These are phyloP conservation scores for Ormyrus thymus DNA, from an alignment of 2,888 invertebrate genomes.

Conservation along the genomic window DNA sequence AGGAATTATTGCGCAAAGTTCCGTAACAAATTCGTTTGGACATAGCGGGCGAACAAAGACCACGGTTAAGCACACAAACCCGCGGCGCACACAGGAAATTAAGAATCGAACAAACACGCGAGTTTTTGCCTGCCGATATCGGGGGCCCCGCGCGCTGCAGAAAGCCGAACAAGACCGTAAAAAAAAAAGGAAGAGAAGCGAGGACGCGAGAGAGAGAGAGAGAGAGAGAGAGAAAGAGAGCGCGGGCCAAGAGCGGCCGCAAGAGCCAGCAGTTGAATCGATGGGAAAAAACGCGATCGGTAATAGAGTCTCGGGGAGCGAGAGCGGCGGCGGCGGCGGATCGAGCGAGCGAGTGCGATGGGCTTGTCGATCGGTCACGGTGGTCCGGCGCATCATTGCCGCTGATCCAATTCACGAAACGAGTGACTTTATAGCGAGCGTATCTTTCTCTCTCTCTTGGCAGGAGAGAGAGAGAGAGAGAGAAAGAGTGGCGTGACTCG, in stretches of 20 bases:
- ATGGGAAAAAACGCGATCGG: constrained; percentile 41
- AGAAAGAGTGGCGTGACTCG: constrained; percentile 40
- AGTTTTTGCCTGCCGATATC: constrained; percentile 13
- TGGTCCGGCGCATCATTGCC: constrained; percentile 52
- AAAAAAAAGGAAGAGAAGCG: no score
- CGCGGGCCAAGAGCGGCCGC: no score
- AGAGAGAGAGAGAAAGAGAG: no score
- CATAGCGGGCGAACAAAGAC: constrained; percentile 17
- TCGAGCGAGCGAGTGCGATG: constrained; percentile 28
- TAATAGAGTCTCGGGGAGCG: constrained; percentile 37
- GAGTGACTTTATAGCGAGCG: constrained; percentile 47
- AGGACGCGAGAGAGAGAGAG: no score
- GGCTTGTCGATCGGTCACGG: constrained; percentile 46
- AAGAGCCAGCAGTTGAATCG: not conserved
- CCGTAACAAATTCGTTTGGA: constrained; percentile 23
- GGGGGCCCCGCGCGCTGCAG: no score
- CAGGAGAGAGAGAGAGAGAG: no score
- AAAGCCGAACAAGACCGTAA: no score
- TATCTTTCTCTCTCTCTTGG: not conserved
- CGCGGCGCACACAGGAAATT: constrained; percentile 38
- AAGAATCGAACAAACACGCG: constrained; percentile 28
- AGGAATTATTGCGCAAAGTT: constrained; percentile 1
- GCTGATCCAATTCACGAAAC: constrained; percentile 49
- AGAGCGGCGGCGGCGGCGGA: not conserved
- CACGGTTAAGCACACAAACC: not conserved